Evolutionary conservation across 2,797 vertebrate genomes (phyloP).

Genomic region (Moxostoma hubbsi): DNA sequence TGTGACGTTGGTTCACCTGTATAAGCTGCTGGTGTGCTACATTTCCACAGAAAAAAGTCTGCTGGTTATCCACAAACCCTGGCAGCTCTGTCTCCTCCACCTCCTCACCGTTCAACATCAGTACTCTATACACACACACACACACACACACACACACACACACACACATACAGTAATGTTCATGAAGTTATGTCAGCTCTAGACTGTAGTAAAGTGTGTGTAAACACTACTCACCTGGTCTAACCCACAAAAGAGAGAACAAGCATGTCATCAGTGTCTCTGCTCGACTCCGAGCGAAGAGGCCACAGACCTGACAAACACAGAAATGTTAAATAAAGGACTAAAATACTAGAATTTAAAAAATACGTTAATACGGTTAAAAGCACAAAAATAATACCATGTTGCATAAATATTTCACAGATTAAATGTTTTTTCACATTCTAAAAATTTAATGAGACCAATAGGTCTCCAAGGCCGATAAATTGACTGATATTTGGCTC

Average conservation of each 20-base stretch:
- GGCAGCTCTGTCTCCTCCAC: constrained; percentile 97
- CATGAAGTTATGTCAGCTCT: not conserved
- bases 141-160: not conserved
- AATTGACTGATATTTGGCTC: too few species aligned
- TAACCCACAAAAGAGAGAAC: constrained; percentile 98
- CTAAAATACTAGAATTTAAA: not conserved
- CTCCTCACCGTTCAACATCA: constrained; percentile 96
- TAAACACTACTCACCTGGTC: constrained; percentile 82
- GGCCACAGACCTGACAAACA: constrained; percentile 89
- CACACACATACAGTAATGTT: too few species aligned
- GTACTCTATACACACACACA: constrained; percentile 77
- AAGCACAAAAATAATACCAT: too few species aligned
- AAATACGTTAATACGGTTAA: too few species aligned
- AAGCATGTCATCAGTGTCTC: constrained; percentile 93
- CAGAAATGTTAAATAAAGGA: not conserved
- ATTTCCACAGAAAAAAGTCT: constrained; percentile 98
- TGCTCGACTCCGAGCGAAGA: constrained; percentile 88
- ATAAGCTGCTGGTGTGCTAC: constrained; percentile 95
- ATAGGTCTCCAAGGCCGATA: too few species aligned
- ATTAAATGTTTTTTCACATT: too few species aligned
- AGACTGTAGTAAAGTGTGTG: too few species aligned
- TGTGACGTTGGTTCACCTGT: constrained; percentile 77
- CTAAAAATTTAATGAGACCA: too few species aligned
- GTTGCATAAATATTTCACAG: too few species aligned
- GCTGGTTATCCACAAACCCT: constrained; percentile 96